Evolutionary conservation across 2,113 vertebrate species (phyloP), one percentile per base, ranked within the genome.

Genomic region (Myocastor coypus): DNA sequence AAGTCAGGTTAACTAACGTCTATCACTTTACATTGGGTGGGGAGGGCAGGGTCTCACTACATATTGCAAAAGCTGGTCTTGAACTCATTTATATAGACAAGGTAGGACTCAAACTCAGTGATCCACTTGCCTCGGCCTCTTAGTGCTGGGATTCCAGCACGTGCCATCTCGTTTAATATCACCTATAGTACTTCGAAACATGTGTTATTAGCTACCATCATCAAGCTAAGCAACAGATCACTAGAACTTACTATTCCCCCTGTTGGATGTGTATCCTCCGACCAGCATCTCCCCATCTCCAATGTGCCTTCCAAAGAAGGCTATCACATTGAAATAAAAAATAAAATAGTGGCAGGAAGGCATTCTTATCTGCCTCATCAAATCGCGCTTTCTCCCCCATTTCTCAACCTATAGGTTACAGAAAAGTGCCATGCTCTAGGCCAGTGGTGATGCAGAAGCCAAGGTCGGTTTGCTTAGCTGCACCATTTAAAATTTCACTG

Each of bases 401-500:
- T 69, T 83, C 42, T 87, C 90, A 81, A 71, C 26, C 75, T 57
- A 16, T 10, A 83, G 40, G 57, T 83, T 83, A 68, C 2, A 26
- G 19, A 83, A 90, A 87, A 90, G 26, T 6, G 68, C 37, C 37
- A 78, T 3, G 13, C 30, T 81, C 46, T 24, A 68, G 34, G 40
- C 9, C 52, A 87, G 26, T 22, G 17, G 0, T 13, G 78, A 78
- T 0, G 91, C 14, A 86, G 19, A 89, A 94, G 66, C 13, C 66
- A 77, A 32, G 8, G 10, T 57, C 32, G 71, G 14, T 59, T 24
- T 89, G 75, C 50, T 66, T 80, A 80, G 87, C 80, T 78, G 83
- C n/a, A 84, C n/a, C 75, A 87, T 66, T 87, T 81, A 87, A 94
- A 96, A 87, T 57, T 64, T 80, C 63, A 37, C 2, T 84, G 69